Evolutionary conservation across 2,888 invertebrate species (phyloP).

Genomic region (Dendrolimus houi): DNA sequence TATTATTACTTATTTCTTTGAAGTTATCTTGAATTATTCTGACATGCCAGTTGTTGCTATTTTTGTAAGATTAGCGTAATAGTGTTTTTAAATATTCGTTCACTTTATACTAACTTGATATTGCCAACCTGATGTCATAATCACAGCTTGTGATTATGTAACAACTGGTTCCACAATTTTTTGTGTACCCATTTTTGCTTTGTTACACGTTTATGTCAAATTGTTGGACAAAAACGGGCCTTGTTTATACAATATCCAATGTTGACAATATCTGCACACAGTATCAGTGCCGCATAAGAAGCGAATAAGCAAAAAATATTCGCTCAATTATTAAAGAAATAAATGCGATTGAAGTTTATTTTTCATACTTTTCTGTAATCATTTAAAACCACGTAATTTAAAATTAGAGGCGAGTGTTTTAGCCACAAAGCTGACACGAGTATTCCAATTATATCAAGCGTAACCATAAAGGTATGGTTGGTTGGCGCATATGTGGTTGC

Average conservation of each 20-base stretch:
- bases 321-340: too few species aligned
- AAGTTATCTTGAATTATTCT: not conserved
- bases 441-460: too few species aligned
- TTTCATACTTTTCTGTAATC: too few species aligned
- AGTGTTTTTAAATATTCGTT: not conserved
- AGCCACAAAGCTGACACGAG: too few species aligned
- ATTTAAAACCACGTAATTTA: too few species aligned
- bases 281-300: too few species aligned
- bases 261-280: too few species aligned
- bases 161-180: constrained; percentile 41
- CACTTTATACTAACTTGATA: not conserved
- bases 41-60: not conserved
- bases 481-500: too few species aligned
- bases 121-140: constrained; percentile 37
- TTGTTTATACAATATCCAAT: not conserved
- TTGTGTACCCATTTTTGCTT: constrained; percentile 38
- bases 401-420: too few species aligned
- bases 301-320: too few species aligned
- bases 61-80: not conserved
- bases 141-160: constrained; percentile 36
- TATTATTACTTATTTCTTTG: not conserved
- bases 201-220: constrained; percentile 38
- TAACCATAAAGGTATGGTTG: too few species aligned
- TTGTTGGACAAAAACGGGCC: constrained; percentile 22
- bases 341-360: too few species aligned